A percentile compares a stretch with the other conserved stretches of the same genome.
phyloP scores from a whole-genome alignment of 1,140 invertebrate genomes.

The Hestina assimilis region DNA sequence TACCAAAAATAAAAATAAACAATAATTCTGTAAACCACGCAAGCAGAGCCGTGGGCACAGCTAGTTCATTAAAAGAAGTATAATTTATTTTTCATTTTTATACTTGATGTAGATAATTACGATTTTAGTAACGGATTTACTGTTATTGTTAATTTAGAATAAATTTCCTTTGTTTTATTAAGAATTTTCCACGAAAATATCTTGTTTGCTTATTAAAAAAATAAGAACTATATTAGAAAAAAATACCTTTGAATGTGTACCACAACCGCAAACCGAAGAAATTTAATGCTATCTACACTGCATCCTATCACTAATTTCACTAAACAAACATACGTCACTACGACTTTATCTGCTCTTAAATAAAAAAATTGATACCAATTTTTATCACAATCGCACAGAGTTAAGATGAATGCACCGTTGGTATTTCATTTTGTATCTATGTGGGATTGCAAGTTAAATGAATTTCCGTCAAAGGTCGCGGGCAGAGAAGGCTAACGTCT shows the following conservation, averaged over 20 bases:
- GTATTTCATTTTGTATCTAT: conserved; percentile 1
- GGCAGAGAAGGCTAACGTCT: conserved; percentile 25
- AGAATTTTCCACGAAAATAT: too few relatives aligned
- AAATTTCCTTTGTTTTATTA: too few relatives aligned
- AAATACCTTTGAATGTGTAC: conserved; percentile 43
- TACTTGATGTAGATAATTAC: too few relatives aligned
- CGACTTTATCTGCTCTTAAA: conserved; percentile 23
- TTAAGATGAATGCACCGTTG: neutral
- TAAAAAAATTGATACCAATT: neutral
- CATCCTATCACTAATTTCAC: conserved; percentile 46
- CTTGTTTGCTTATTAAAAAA: neutral
- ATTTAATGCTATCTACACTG: conserved; percentile 43
- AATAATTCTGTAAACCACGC: too few relatives aligned
- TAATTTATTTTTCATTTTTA: too few relatives aligned
- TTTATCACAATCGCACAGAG: neutral
- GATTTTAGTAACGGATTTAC: too few relatives aligned
- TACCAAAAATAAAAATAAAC: too few relatives aligned
- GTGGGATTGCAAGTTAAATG: conserved; percentile 2
- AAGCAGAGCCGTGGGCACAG: too few relatives aligned
- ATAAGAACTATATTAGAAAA: conserved; percentile 20
- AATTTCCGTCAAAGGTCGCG: conserved; percentile 34
- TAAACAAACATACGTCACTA: conserved; percentile 49
- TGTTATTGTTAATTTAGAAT: too few relatives aligned
- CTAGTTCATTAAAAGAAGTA: too few relatives aligned
- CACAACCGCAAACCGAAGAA: conserved; percentile 53